Evolutionary conservation across 35 echinoderm and acorn worm species (phyloP), one percentile per base, ranked within the genome.

Genomic region (Lytechinus variegatus): DNA sequence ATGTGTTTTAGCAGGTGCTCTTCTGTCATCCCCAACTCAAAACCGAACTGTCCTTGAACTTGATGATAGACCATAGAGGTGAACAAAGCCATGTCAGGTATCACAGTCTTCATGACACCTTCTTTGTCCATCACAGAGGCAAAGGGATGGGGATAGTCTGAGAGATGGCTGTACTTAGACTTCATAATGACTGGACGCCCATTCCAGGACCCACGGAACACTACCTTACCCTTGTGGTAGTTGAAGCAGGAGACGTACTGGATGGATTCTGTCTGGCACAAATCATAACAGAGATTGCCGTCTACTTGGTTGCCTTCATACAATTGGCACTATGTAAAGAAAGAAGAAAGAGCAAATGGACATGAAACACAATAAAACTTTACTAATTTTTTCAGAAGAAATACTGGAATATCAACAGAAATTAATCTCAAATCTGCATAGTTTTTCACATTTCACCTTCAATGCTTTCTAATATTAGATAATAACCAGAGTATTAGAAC

Each of bases 191-290:
- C 94, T 28, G 94, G 86, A 13, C 71, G 21, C 1, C 61, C 54
- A 28, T 91, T 92, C 93, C 86, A 95, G 16, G 56, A 54, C 9
- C 54, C 94, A 54, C 57, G 28, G 29, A 97, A 61, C 33, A 96
- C 97, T 2, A 92, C 94, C 61, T 97, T 97, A 4, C 95, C 97
- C n/a, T 86, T 95, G 14, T 58, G n/a, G 13, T 72, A 91, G 79
- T 96, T 91, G 61, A 96, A 88, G 58, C 97, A 97, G 44, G 92
- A 94, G 52, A 95, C 94, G 66, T 97, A 97, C 57, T 95, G 55
- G 54, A 97, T 61, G 24, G 27, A 19, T 55, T 53, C 33, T 21
- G 66, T 91, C 27, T 51, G 87, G 71, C 97, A 97, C 3, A 97
- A 55, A 13, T 91, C 94, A 19, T 57, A 8, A 33, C 97, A 97